Base-by-base conservation (phyloP, 1,140 invertebrate species). In the Euwallacea similis region DNA sequence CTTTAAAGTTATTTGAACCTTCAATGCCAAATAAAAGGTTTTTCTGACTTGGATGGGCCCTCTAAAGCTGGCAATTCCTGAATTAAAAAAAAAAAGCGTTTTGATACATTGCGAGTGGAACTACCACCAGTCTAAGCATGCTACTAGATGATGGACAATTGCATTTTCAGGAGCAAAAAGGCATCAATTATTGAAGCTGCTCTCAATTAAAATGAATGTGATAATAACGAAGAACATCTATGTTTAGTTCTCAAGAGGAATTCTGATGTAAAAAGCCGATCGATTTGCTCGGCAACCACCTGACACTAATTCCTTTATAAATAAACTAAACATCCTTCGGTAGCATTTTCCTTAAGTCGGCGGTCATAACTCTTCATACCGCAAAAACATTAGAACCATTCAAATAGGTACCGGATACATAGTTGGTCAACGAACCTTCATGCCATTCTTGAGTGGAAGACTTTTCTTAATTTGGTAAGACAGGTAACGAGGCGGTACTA, bases 391-490 rank as follows among this genome's bases (percentile, higher is more conserved):
- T 43, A 42, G 21, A 33, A 21, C 42, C 42, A 43, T 62, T 46
- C 11, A 46, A 62, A 66, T 56, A 66, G 43, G 50, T 56, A 15
- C 15, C 42, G 42, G 56, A 50, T 10, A 50, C 9, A 47, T 60
- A 33, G 33, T 47, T 41, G 59, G 67, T 69, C 67, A 62, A n/a
- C 47, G 67, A 69, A 68, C 66, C 50, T 50, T 56, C 55, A 47
- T 68, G 16, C 56, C 66, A 50, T 46, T 62, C 58, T 56, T 16
- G 46, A 33, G 21, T 41, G 43, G 41, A 62, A 50, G 67, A 69
- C 41, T 56, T 68, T 69, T 62, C 67, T 62, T 69, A 69, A 69
- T 69, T 69, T 69, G 67, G 67, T 54, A 42, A 69, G 67, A 69
- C 67, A 56, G 50, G 67, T 69, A 62, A 47, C 55, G 43, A 47